Conservation (phyloP, 2,797 vertebrate genomes). For the Paramormyrops hopkinsi region DNA sequence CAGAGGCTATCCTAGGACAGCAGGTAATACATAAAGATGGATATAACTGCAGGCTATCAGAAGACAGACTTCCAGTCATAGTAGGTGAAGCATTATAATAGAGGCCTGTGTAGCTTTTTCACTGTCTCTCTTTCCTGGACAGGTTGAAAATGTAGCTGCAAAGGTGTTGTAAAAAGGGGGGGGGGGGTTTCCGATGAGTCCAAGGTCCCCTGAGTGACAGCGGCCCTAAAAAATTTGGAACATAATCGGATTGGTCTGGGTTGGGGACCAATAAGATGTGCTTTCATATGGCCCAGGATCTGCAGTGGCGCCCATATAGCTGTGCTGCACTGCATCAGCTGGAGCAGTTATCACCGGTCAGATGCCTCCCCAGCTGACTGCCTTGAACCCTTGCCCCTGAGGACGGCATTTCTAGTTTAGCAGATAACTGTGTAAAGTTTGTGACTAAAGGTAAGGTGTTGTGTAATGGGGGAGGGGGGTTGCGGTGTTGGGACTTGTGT, state of each 20-base stretch:
- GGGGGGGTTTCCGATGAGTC: not conserved
- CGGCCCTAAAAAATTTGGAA: not conserved
- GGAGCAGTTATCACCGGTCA: not conserved
- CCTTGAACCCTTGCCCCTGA: not conserved
- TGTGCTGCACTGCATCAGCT: not conserved
- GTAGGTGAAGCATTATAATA: not conserved
- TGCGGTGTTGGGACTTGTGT: not conserved
- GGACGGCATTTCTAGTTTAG: not conserved
- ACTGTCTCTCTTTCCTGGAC: not conserved
- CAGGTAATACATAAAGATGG: not conserved
- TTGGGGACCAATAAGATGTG: not conserved
- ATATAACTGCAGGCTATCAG: not conserved
- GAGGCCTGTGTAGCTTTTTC: not conserved
- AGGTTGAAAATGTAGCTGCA: not conserved
- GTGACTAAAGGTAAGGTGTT: conserved; percentile 30
- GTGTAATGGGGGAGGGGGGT: conserved; percentile 38
- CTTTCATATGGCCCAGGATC: not conserved
- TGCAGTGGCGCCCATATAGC: not conserved
- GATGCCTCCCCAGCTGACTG: conserved; percentile 13
- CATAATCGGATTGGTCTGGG: not conserved
- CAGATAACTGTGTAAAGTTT: conserved; percentile 35
- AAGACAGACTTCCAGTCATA: not conserved
- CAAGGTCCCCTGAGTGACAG: not conserved
- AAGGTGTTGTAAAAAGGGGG: not conserved
- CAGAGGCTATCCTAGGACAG: not conserved